phyloP scores from a whole-genome alignment of 1,140 invertebrate genomes.

The Chironomus striatipennis region DNA sequence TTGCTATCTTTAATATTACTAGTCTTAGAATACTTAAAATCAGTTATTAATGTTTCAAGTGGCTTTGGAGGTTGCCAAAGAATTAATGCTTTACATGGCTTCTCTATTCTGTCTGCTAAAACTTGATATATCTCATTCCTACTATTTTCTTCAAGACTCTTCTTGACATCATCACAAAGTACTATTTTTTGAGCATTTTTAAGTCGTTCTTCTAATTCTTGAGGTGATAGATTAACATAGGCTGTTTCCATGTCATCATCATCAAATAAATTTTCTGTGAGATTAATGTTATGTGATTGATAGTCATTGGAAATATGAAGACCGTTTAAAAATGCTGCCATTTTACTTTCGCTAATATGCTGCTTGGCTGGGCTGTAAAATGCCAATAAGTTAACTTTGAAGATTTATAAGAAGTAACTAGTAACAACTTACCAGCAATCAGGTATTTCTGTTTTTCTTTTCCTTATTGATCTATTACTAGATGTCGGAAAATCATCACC shows the following conservation, averaged over 20 bases:
- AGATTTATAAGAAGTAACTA: no score
- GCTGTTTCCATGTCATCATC: constrained; percentile 30
- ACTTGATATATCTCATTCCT: constrained; percentile 31
- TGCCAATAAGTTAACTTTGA: no score
- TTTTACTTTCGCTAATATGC: constrained; percentile 71
- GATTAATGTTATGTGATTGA: constrained; percentile 33
- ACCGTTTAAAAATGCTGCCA: constrained; percentile 63
- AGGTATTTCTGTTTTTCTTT: not conserved
- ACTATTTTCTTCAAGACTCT: constrained; percentile 47
- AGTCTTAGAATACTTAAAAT: not conserved
- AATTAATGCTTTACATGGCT: constrained; percentile 65
- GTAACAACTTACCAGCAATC: constrained; percentile 26
- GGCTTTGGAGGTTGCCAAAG: constrained; percentile 63
- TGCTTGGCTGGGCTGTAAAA: constrained; percentile 50
- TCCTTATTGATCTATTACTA: not conserved
- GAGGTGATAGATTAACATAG: constrained; percentile 34
- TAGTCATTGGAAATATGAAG: constrained; percentile 55
- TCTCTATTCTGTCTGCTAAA: constrained; percentile 43
- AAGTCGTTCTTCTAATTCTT: constrained; percentile 44
- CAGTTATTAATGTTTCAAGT: constrained; percentile 39
- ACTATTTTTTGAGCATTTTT: constrained; percentile 48
- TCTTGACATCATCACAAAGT: constrained; percentile 61
- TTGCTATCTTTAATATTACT: constrained; percentile 25
- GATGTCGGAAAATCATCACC: not conserved
- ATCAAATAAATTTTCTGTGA: constrained; percentile 29